Percentiles rank a stretch among this genome's conserved stretches.
These are phyloP conservation scores for Onychomys torridus DNA, from an alignment of 2,797 vertebrate species.

Conservation along the genomic window DNA sequence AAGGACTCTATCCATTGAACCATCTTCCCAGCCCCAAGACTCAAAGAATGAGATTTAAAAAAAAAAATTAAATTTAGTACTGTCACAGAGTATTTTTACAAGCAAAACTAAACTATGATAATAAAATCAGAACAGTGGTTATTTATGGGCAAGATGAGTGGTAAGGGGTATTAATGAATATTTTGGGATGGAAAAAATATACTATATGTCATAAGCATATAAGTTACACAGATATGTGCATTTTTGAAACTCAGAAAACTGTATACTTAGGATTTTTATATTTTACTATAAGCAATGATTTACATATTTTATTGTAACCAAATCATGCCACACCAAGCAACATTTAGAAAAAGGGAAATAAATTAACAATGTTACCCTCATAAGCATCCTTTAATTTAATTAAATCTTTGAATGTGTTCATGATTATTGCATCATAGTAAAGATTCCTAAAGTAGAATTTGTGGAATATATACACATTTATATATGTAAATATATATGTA, in stretches of 20 bases:
- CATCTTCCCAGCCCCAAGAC: background rate
- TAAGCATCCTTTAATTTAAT: background rate
- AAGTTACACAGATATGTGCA: background rate
- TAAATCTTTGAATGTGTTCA: constrained; percentile 10
- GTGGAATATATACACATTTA: background rate
- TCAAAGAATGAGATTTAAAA: background rate
- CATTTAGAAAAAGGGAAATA: constrained; percentile 8
- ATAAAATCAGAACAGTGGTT: background rate
- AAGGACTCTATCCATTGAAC: background rate
- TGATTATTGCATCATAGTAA: constrained; percentile 8
- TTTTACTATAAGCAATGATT: background rate
- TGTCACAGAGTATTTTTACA: background rate
- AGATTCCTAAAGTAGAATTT: background rate
- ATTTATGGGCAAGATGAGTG: background rate
- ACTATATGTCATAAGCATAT: background rate
- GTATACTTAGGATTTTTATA: background rate
- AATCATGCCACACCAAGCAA: constrained; percentile 32
- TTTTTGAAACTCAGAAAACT: constrained; percentile 11
- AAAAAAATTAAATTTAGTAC: background rate
- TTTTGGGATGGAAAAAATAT: background rate
- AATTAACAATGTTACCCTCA: background rate
- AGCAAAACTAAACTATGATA: constrained; percentile 48
- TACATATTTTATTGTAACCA: constrained; percentile 22
- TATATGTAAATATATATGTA: too few species aligned
- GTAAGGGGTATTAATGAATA: background rate